phyloP scores from a whole-genome alignment of 2,113 vertebrate genomes.

The Strigops habroptila region DNA sequence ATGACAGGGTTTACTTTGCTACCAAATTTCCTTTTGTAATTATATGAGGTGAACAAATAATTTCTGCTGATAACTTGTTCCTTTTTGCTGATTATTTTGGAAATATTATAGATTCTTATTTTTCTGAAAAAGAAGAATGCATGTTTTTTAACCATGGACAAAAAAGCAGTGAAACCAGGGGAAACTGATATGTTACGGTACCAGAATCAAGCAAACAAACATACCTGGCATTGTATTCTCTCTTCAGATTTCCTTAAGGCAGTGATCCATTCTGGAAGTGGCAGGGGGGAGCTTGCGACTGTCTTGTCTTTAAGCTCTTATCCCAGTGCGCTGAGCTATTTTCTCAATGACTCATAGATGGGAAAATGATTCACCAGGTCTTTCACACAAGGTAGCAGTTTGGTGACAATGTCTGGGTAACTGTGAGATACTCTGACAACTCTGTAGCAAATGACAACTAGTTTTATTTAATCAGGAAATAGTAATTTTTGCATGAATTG shows the following conservation, averaged over 20 bases:
- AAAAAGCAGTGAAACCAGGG: not conserved
- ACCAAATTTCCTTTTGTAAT: not conserved
- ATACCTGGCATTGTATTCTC: not conserved
- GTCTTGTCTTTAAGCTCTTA: not conserved
- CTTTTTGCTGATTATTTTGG: not conserved
- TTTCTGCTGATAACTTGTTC: not conserved
- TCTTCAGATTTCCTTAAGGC: not conserved
- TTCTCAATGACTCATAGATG: not conserved
- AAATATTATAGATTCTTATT: not conserved
- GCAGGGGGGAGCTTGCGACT: fast-evolving
- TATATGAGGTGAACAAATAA: not conserved
- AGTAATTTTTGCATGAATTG: not conserved
- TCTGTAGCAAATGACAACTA: not conserved
- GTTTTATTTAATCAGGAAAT: not conserved
- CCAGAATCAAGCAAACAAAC: not conserved
- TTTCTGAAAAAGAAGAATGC: not conserved
- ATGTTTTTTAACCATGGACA: not conserved
- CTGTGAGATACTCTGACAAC: not conserved
- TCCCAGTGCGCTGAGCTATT: not conserved
- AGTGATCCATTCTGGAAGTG: not conserved
- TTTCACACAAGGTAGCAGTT: not conserved
- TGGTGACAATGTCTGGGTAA: not conserved
- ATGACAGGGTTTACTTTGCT: not conserved
- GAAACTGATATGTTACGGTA: not conserved
- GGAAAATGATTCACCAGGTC: not conserved